A percentile compares a stretch with the other conserved stretches of the same genome.
These are phyloP conservation scores for Hephaestus fuliginosus DNA, from an alignment of 2,797 vertebrate species.

Conservation along the genomic window DNA sequence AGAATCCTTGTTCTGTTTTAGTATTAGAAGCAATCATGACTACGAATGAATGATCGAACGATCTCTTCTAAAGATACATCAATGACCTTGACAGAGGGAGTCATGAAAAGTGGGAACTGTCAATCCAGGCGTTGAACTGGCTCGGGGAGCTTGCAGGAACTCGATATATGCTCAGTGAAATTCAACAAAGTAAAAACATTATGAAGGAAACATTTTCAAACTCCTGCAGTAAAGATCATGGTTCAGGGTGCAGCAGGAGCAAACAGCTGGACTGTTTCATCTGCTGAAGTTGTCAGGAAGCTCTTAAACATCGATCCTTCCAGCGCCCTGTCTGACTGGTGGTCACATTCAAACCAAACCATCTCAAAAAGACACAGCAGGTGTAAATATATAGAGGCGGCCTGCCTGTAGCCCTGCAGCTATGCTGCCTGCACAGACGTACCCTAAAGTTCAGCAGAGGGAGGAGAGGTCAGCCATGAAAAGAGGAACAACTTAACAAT, in stretches of 20 bases:
- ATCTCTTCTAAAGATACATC: constrained; percentile 6
- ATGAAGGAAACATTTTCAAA: background rate
- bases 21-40: constrained; percentile 18
- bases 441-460: background rate
- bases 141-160: background rate
- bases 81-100: background rate
- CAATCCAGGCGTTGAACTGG: background rate
- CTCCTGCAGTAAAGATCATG: too few relatives aligned
- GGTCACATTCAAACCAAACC: background rate
- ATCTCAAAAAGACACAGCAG: background rate
- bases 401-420: background rate
- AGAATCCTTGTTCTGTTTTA: background rate
- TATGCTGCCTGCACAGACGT: background rate
- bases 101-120: background rate
- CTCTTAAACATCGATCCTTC: background rate
- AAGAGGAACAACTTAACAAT: constrained; percentile 22
- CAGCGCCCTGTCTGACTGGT: background rate
- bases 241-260: background rate
- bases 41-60: background rate
- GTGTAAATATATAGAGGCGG: background rate
- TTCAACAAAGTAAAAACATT: background rate
- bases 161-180: background rate
- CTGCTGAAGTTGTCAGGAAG: background rate
- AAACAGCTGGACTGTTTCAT: constrained; percentile 2
- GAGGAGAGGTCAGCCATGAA: background rate